Evolutionary conservation across 2,113 vertebrate genomes (phyloP), one percentile per base, ranked within the genome.

Genomic region (Nothobranchius kuhntae): DNA sequence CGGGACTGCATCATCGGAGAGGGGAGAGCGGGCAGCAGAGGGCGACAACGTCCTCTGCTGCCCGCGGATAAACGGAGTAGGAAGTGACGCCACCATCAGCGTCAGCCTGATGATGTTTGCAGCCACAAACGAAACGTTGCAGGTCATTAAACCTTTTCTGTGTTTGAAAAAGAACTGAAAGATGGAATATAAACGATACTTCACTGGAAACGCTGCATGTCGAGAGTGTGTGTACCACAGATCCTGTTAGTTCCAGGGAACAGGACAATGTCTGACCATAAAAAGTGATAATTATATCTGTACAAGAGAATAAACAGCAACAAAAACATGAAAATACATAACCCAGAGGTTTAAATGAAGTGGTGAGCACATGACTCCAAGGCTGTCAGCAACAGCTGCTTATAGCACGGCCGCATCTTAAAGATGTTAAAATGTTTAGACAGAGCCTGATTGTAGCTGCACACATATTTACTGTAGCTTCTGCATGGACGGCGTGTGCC

Each of bases 121-220:
- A 21, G 21, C 21, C 21, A 1, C 21, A 21, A 21, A 21, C 21
- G 21, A 21, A 21, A 21, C 21, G 21, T 21, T 21, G 21, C 21
- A 21, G 21, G 21, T 21, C 1, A 21, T 21, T 21, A 21, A 21
- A 21, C 21, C 21, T 21, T 21, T 21, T 21, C 21, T 21, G 21
- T 21, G 21, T 21, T 21, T 21, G 21, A 21, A 21, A 21, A 21
- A 21, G 21, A 21, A 21, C 21, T 21, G 21, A 21, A 21, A 21
- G 21, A 35, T 53, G 59, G 51, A 60, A 52, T 70, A 54, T 45
- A 68, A 85, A 75, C 46, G 55, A 51, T 24, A 65, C 24, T 42
- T 36, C 60, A 30, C 35, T 65, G 67, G 55, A 75, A 75, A 65
- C 65, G 50, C 48, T 61, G 53, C 73, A 17, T 42, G 8, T 51